Conservation (phyloP, 2,888 invertebrate genomes). For the Machimus atricapillus region DNA sequence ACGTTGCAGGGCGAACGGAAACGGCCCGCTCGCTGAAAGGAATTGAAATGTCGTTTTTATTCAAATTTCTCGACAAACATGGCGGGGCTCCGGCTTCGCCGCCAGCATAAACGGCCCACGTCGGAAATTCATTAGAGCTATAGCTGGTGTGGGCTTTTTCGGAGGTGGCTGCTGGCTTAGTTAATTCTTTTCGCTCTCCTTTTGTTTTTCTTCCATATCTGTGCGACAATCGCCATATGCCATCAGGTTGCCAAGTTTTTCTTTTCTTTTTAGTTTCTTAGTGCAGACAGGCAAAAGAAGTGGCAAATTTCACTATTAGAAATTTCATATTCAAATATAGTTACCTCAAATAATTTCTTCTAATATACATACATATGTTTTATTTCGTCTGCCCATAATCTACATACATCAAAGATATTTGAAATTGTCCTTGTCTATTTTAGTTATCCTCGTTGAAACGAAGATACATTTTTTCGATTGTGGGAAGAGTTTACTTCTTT, state of each 20-base stretch:
- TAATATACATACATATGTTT: too few species aligned
- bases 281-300: neutral
- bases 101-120: constrained; percentile 29
- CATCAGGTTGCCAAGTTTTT: neutral
- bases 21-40: constrained; percentile 25
- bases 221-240: neutral
- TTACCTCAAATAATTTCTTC: neutral
- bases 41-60: constrained; percentile 46
- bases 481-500: too few species aligned
- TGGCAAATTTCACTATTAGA: neutral
- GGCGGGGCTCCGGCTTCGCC: neutral
- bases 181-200: neutral
- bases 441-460: too few species aligned
- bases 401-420: neutral
- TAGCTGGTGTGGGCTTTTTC: constrained; percentile 38
- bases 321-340: neutral
- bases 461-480: too few species aligned
- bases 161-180: constrained; percentile 27
- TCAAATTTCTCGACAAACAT: constrained; percentile 42
- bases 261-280: neutral
- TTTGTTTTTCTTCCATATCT: neutral
- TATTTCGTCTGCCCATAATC: neutral
- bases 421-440: too few species aligned
- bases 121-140: constrained; percentile 38
- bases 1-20: constrained; percentile 15